phyloP scores from a whole-genome alignment of 2,113 vertebrate genomes.

The Thunnus maccoyii region DNA sequence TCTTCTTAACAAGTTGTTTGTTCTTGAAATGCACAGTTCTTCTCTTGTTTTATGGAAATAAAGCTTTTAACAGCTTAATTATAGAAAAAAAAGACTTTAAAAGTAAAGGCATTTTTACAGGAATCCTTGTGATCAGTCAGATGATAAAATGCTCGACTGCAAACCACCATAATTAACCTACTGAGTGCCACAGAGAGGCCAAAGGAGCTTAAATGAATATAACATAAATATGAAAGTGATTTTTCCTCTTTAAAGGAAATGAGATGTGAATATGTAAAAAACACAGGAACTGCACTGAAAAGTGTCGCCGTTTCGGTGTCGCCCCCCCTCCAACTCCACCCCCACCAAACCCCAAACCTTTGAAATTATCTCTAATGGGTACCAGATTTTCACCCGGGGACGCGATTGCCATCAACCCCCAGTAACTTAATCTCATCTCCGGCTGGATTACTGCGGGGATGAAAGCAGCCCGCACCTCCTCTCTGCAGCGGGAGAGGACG shows the following conservation, averaged over 20 bases:
- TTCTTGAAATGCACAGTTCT: too few species aligned
- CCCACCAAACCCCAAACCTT: slow-evolving; percentile 39
- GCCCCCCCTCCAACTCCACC: slow-evolving; percentile 25
- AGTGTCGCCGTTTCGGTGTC: slow-evolving; percentile 41
- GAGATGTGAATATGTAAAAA: slow-evolving; percentile 53
- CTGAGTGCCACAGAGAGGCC: neutral
- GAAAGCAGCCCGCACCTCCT: slow-evolving; percentile 58
- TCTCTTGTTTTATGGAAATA: neutral
- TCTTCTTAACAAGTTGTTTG: neutral
- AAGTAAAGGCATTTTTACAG: neutral
- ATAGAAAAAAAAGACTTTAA: neutral
- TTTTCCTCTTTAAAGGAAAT: slow-evolving; percentile 40
- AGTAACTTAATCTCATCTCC: slow-evolving; percentile 79
- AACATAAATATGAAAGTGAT: slow-evolving; percentile 35
- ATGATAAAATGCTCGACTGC: neutral
- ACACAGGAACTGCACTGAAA: slow-evolving; percentile 35
- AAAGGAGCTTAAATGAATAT: slow-evolving; percentile 12
- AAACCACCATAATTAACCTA: slow-evolving; percentile 17
- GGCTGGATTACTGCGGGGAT: slow-evolving; percentile 58
- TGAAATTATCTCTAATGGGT: slow-evolving; percentile 77
- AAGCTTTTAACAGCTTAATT: neutral
- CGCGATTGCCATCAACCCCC: slow-evolving; percentile 66
- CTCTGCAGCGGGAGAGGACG: slow-evolving; percentile 3
- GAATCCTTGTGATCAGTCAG: slow-evolving; percentile 8
- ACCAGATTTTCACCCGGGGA: slow-evolving; percentile 79